Evolutionary conservation across 2,797 vertebrate genomes (phyloP), one percentile per base, ranked within the genome.

Genomic region (Danio albolineatus): DNA sequence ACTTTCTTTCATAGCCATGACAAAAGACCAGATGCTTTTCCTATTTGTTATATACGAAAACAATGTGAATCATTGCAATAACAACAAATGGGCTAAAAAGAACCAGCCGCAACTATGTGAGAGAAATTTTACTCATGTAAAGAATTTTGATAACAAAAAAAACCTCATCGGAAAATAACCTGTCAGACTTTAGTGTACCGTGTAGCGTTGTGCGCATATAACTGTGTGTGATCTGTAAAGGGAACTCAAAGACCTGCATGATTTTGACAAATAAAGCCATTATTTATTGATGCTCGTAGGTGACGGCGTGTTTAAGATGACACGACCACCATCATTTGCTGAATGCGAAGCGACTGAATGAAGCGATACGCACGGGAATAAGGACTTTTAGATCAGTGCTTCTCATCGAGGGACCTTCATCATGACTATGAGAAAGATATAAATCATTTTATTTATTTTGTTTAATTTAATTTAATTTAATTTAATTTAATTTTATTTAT

Each of bases 181-280:
- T 90, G 82, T 86, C 84, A 87, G 83, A 85, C 73, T 85, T 74
- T 82, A 86, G 67, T 86, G 83, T 85, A 87, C 87, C 75, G 81
- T 89, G 83, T 88, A 79, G 83, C 89, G 80, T 80, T 90, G 78
- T 84, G 77, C 89, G 80, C 84, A 76, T 85, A 82, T 86, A 86
- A 81, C 70, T 87, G 81, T 91, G 86, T 89, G 88, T 87, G 81
- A 86, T 78, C 77, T 87, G 84, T 87, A 82, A 86, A 83, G 80
- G 82, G 81, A 83, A 88, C 77, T 84, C 76, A 74, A 87, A 86
- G 80, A 91, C 90, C 83, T 92, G 93, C 92, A 94, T 94, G 92
- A 90, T 91, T 91, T 93, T 91, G 83, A 56, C 2, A 21, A 54
- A 54, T 71, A 71, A 71, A 56, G 51, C n/a, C 16, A 71, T 53